phyloP scores from a whole-genome alignment of 2,797 vertebrate genomes.

The Syndactyla subalaris region DNA sequence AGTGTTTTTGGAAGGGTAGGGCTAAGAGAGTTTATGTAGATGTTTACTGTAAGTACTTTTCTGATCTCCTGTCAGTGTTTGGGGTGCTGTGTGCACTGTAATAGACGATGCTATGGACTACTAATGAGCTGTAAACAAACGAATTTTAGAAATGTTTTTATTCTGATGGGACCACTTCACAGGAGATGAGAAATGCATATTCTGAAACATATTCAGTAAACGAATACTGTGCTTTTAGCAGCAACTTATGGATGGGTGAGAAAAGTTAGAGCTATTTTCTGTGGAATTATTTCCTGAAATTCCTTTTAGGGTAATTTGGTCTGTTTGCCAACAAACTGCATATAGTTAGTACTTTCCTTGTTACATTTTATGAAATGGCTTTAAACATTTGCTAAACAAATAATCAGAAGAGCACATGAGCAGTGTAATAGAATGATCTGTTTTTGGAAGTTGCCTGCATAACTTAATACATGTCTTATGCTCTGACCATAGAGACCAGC shows the following conservation, averaged over 20 bases:
- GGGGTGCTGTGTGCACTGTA: neutral
- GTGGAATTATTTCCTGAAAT: neutral
- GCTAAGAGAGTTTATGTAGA: neutral
- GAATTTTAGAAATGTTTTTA: neutral
- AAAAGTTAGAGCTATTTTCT: constrained; percentile 10
- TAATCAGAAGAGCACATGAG: neutral
- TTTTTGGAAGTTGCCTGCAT: neutral
- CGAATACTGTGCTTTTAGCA: neutral
- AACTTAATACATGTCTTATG: neutral
- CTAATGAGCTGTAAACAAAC: neutral
- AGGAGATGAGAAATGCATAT: neutral
- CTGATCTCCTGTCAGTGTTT: neutral
- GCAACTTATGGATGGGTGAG: neutral
- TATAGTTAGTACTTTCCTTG: neutral
- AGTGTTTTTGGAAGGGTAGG: neutral
- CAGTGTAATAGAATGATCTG: neutral
- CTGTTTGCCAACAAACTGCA: neutral
- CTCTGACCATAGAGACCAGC: neutral
- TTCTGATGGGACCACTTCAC: neutral
- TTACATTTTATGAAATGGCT: neutral
- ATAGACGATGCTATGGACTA: neutral
- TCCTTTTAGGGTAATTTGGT: neutral
- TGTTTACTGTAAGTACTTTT: neutral
- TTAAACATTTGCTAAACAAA: neutral
- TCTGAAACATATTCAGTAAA: neutral